phyloP scores from a whole-genome alignment of 1,140 invertebrate genomes.

The Branchinecta lynchi region DNA sequence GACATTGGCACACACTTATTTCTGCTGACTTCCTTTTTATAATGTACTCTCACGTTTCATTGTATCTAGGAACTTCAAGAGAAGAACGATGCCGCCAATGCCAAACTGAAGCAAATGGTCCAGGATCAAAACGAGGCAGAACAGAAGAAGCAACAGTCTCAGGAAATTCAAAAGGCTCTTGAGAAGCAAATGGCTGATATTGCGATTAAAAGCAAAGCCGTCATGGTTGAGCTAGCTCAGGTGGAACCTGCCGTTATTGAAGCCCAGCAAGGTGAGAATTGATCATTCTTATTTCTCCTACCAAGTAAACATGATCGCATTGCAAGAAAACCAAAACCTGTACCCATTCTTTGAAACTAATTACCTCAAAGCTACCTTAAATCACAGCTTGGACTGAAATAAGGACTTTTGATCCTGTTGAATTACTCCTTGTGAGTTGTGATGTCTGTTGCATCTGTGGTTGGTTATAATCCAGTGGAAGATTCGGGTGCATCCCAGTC shows the following conservation, averaged over 20 bases:
- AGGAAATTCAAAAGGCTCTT: slow-evolving; percentile 86
- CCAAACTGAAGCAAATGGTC: slow-evolving; percentile 96
- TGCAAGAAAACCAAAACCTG: slow-evolving; percentile 14
- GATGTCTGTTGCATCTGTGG: no score
- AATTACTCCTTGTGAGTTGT: no score
- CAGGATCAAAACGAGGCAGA: slow-evolving; percentile 99
- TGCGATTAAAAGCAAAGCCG: slow-evolving; percentile 73
- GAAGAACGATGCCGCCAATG: slow-evolving; percentile 98
- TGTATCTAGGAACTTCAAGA: slow-evolving; percentile 64
- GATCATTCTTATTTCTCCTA: neutral
- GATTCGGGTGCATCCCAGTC: no score
- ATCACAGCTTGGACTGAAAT: no score
- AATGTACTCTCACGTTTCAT: no score
- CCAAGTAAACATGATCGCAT: neutral
- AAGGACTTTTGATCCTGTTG: no score
- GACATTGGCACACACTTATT: no score
- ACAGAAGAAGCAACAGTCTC: slow-evolving; percentile 93
- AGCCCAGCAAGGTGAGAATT: slow-evolving; percentile 71
- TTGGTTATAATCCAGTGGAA: no score
- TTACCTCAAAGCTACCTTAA: no score
- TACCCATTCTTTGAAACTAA: no score
- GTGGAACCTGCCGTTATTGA: slow-evolving; percentile 98
- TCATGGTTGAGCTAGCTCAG: slow-evolving; percentile 84
- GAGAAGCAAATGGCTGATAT: slow-evolving; percentile 82
- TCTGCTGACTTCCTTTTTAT: no score